Evolutionary conservation across 2,888 invertebrate species (phyloP).

Genomic region (Polydrusus tereticollis): DNA sequence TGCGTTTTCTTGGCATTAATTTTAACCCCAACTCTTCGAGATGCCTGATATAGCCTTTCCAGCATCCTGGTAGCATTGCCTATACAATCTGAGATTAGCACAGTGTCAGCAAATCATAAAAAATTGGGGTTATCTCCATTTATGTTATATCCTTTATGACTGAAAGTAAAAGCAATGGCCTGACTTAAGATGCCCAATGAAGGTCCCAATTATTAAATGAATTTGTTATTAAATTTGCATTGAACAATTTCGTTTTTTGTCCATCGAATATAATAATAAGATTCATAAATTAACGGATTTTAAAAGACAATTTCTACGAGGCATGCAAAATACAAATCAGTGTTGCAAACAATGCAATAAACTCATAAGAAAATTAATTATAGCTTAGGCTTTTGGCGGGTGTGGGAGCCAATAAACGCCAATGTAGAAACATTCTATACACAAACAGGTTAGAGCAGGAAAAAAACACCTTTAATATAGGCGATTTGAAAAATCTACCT

Average conservation of each 20-base stretch:
- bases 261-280: neutral
- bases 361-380: neutral
- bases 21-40: too few relatives aligned
- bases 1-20: too few relatives aligned
- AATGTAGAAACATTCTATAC: neutral
- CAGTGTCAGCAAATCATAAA: too few relatives aligned
- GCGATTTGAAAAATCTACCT: conserved; percentile 19
- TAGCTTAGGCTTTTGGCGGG: neutral
- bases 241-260: neutral
- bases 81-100: too few relatives aligned
- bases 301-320: neutral
- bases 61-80: too few relatives aligned
- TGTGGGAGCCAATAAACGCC: neutral
- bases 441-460: conserved; percentile 17
- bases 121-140: too few relatives aligned
- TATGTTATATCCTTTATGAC: too few relatives aligned
- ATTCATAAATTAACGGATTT: neutral
- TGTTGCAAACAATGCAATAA: neutral
- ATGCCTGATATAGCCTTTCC: too few relatives aligned
- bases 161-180: too few relatives aligned
- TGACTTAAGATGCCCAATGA: too few relatives aligned
- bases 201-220: too few relatives aligned
- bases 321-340: neutral
- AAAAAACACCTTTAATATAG: conserved; percentile 4
- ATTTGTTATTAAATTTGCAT: too few relatives aligned